A percentile compares a stretch with the other conserved stretches of the same genome.
Evolutionary conservation across 2,113 vertebrate genomes (phyloP).

Genomic region (Heptranchias perlo): DNA sequence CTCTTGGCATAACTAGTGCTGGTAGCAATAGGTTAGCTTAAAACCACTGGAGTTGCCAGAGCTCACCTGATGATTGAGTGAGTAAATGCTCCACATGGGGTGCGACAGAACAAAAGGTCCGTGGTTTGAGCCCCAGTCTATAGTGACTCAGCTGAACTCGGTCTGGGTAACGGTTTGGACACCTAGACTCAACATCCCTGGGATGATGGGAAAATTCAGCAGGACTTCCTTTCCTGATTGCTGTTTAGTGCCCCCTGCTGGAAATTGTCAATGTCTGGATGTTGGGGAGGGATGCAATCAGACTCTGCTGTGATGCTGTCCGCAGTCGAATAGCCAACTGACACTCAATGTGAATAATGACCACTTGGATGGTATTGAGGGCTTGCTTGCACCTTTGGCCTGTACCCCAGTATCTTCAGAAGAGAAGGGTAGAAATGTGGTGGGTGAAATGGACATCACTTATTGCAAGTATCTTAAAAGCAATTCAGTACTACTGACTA

Average conservation of each 20-base stretch:
- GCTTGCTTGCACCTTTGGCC: background rate
- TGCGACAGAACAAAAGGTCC: background rate
- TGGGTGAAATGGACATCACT: background rate
- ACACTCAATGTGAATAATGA: background rate
- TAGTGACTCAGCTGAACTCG: background rate
- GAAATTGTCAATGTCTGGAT: background rate
- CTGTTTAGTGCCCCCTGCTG: background rate
- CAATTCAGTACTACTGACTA: background rate
- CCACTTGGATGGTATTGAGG: background rate
- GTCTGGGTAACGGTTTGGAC: too few species aligned
- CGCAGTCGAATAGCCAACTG: background rate
- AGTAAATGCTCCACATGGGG: background rate
- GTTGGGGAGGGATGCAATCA: background rate
- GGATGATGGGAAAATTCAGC: too few species aligned
- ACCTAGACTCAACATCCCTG: background rate
- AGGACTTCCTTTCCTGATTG: background rate
- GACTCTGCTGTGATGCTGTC: background rate
- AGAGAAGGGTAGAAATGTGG: background rate
- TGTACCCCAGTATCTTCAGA: background rate
- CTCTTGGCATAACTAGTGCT: background rate
- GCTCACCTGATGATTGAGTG: background rate
- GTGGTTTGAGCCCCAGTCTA: background rate
- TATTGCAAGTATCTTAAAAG: too few species aligned
- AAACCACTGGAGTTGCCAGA: background rate
- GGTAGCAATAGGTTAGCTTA: background rate